Evolutionary conservation across 2,888 invertebrate species (phyloP).

Genomic region (Ophioninae sp.): DNA sequence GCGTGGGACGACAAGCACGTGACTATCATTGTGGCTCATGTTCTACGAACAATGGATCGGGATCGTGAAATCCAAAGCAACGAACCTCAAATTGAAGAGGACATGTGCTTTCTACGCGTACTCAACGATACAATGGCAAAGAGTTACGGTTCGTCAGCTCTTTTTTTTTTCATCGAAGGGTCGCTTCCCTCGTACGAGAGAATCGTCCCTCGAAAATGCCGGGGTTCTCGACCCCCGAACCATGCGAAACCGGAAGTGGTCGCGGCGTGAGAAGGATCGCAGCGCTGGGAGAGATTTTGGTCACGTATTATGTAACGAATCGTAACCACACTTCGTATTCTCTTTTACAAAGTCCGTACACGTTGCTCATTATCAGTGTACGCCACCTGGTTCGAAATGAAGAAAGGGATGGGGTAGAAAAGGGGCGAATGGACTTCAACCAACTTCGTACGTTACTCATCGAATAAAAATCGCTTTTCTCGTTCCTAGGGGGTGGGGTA

Average conservation of each 20-base stretch:
- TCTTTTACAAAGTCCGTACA: slow-evolving; percentile 22
- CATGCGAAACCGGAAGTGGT: slow-evolving; percentile 49
- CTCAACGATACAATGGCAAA: slow-evolving; percentile 62
- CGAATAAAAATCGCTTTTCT: slow-evolving; percentile 36
- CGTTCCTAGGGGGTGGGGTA: slow-evolving; percentile 2
- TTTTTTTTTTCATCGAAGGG: slow-evolving; percentile 57
- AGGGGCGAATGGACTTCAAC: background rate
- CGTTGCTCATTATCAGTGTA: slow-evolving; percentile 4
- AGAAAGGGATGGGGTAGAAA: too few relatives aligned
- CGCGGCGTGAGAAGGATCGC: slow-evolving; percentile 39
- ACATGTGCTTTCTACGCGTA: slow-evolving; percentile 59
- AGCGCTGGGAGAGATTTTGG: slow-evolving; percentile 66
- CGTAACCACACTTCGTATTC: slow-evolving; percentile 32
- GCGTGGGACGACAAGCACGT: slow-evolving; percentile 39
- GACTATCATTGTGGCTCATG: background rate
- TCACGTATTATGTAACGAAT: slow-evolving; percentile 68
- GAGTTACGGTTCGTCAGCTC: slow-evolving; percentile 70
- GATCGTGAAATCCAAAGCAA: slow-evolving; percentile 61
- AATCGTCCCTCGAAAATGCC: slow-evolving; percentile 31
- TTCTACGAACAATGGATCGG: slow-evolving; percentile 36
- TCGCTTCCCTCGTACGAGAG: slow-evolving; percentile 39
- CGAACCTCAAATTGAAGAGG: slow-evolving; percentile 57
- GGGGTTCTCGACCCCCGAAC: slow-evolving; percentile 38
- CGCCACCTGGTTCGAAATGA: slow-evolving; percentile 3
- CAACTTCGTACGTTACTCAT: slow-evolving; percentile 39